Evolutionary conservation across 1,140 invertebrate species (phyloP).

Genomic region (Calycopis cecrops): DNA sequence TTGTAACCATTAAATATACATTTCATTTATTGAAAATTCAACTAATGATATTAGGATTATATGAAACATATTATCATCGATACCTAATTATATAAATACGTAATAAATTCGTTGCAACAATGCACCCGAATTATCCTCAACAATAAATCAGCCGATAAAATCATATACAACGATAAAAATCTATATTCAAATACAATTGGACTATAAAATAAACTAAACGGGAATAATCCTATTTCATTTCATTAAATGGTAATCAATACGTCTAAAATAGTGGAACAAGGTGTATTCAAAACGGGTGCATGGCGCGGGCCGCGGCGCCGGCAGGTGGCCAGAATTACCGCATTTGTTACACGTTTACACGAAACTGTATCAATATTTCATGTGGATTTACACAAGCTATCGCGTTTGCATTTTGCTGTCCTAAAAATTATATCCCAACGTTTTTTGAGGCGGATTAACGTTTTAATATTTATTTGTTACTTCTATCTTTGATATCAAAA

Average conservation of each 20-base stretch:
- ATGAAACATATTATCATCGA: no score
- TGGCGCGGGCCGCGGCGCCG: conserved; percentile 47
- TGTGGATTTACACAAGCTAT: conserved; percentile 65
- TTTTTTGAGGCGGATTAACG: conserved; percentile 2
- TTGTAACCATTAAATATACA: no score
- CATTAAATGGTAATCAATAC: conserved; percentile 6
- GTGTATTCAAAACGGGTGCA: conserved; percentile 23
- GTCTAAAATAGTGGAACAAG: conserved; percentile 10
- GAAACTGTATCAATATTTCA: conserved; percentile 75
- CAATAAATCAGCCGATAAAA: no score
- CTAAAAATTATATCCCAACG: conserved; percentile 30
- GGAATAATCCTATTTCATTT: background rate
- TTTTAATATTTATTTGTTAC: background rate
- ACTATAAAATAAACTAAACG: no score
- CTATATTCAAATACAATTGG: no score
- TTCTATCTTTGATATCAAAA: no score
- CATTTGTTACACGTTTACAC: conserved; percentile 74
- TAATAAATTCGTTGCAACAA: no score
- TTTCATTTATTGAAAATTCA: no score
- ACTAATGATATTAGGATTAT: no score
- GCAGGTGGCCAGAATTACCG: conserved; percentile 73
- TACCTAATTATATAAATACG: no score
- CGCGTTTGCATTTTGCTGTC: conserved; percentile 57
- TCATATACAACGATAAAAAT: no score
- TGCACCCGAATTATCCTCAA: no score